Evolutionary conservation across 2,113 vertebrate species (phyloP).

Genomic region (Silurus glanis): DNA sequence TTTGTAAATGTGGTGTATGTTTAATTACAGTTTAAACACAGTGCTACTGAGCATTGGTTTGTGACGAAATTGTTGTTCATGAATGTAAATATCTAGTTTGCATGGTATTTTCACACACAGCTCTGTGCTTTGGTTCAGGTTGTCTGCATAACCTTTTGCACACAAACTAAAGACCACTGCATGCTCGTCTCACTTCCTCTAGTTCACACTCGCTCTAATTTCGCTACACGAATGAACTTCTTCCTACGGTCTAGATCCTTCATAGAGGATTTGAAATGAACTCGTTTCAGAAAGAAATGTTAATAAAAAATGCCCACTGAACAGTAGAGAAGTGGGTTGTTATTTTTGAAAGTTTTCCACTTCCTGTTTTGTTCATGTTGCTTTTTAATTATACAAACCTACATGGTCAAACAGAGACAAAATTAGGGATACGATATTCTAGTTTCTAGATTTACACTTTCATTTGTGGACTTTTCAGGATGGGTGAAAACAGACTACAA

Average conservation of each 20-base stretch:
- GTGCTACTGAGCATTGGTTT: neutral
- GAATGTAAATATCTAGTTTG: neutral
- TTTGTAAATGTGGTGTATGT: too few relatives aligned
- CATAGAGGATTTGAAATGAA: neutral
- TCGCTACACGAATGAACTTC: too few relatives aligned
- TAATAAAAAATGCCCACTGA: neutral
- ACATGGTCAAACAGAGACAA: neutral
- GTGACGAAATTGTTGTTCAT: neutral
- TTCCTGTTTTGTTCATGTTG: neutral
- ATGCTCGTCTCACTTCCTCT: neutral
- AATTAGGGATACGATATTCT: neutral
- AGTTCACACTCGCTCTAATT: too few relatives aligned
- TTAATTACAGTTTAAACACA: too few relatives aligned
- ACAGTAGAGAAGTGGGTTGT: too few relatives aligned
- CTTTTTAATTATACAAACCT: neutral
- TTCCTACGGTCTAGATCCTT: neutral
- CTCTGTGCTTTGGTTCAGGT: neutral
- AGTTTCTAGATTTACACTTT: conserved; percentile 15
- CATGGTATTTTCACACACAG: neutral
- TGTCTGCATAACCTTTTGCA: neutral
- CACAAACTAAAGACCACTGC: neutral
- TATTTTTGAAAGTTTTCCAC: neutral
- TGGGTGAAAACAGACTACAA: neutral
- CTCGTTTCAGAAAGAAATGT: neutral
- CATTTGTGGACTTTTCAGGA: neutral